These are phyloP conservation scores for Leguminivora glycinivorella DNA, from an alignment of 1,140 invertebrate genomes.

Conservation along the genomic window DNA sequence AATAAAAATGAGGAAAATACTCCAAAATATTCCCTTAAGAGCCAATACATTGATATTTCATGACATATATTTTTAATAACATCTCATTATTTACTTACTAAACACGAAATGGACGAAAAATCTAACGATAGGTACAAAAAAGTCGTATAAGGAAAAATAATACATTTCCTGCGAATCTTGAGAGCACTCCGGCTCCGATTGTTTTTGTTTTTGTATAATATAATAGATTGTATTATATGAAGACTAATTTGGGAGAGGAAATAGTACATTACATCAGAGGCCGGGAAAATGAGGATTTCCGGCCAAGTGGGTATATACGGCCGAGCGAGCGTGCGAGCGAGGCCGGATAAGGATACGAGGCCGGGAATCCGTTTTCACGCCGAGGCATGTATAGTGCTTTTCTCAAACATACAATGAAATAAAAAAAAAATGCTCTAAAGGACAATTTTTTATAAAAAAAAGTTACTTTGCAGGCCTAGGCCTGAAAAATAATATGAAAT, in stretches of 20 bases:
- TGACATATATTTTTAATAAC: not conserved
- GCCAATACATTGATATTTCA: not conserved
- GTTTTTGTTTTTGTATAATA: constrained; percentile 1
- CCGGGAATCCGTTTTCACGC: no score
- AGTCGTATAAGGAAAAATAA: not conserved
- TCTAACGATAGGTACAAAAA: not conserved
- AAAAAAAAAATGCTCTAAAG: no score
- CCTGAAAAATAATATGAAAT: no score
- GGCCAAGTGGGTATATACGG: no score
- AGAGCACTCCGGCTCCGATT: not conserved
- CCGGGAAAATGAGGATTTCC: no score
- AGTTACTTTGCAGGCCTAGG: no score
- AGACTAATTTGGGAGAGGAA: constrained; percentile 3
- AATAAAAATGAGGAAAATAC: not conserved
- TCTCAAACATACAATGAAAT: no score
- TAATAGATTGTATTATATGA: not conserved
- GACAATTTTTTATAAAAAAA: no score
- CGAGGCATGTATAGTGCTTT: no score
- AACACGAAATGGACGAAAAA: not conserved
- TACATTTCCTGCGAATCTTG: not conserved
- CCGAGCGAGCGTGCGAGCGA: no score
- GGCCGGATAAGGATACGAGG: no score
- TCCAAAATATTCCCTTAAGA: not conserved
- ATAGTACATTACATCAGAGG: no score
- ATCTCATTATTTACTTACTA: constrained; percentile 8